Base-by-base conservation (phyloP, 2,888 invertebrate species). In the Mystacides longicornis region DNA sequence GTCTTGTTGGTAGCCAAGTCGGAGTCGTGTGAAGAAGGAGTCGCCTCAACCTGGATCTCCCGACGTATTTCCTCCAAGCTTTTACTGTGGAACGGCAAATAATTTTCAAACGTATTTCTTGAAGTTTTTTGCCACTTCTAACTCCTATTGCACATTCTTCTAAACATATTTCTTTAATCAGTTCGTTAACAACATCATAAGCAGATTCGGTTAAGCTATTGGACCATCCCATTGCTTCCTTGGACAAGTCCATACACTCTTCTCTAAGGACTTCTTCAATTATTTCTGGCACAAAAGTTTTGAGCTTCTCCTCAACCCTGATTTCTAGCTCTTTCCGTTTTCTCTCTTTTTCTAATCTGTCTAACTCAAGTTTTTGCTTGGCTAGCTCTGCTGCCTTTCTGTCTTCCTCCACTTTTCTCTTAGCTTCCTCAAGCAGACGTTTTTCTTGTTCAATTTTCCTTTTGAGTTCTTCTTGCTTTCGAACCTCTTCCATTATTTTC, bases 21-120 rank as follows among this genome's bases (percentile, higher is more conserved):
- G 77, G 77, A 2, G 76, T 75, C 50, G 72, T 69, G 60, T 74
- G 71, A 22, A 78, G 64, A 23, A 75, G 65, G 50, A 60, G 67
- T 47, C 76, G 65, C 60, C 75, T 65, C 63, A 70, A 73, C 37
- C 66, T 62, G 61, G 75, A 76, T 60, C 70, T 68, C 2, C 63
- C 50, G 42, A 68, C 70, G 49, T 74, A 67, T 53, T 64, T 66
- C 60, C 65, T 70, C 77, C 77, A 78, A 43, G 71, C 62, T 60
- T 63, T 37, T 62, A 70, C 73, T 2, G 43, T 45, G 9, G 45
- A 23, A 22, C 57, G 55, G 9, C 51, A 31, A 3, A 59, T 71
- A 71, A 77, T 65, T 73, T 75, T 51, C 64, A 70, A 68, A 68
- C 71, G 52, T 73, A 62, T 62, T 67, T 72, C 46, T 67, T 64